Base-by-base conservation (phyloP, 2,888 invertebrate species). In the Lithophane ornitopus region DNA sequence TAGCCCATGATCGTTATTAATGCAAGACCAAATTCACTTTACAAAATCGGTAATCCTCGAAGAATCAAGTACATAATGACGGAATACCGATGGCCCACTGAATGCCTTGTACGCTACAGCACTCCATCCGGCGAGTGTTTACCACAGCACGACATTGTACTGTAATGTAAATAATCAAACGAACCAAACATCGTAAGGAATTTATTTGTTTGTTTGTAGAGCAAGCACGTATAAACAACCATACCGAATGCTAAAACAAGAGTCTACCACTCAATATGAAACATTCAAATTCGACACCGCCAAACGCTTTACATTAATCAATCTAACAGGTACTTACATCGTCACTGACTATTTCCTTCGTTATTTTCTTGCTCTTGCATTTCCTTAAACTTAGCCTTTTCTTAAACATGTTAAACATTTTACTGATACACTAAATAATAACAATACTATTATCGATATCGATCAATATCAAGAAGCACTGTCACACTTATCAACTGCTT, bases 181-280 rank as follows among this genome's bases (percentile, higher is more conserved):
- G 85, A 84, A 88, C 88, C 89, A 88, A 90, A 92, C 91, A 91
- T 89, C 87, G 87, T 88, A 91, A 91, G 92, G 94, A 92, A 95
- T 95, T 93, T 93, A 94, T 95, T 94, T 93, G 94, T 94, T 94
- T 95, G 92, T 94, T 94, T 93, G 85, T 86, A 89, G 83, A 88
- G 87, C 89, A 91, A 89, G 76, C 78, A 87, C 78, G 84, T 84
- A 78, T 80, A 87, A 84, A 88, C 88, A 89, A 89, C 83, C 85
- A 85, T 85, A 84, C 62, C 74, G 63, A 76, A 70, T 66, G 46
- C 58, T 90, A 89, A 89, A 89, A 85, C 85, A 83, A 86, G 80
- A 82, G 84, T 78, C 73, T 81, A 66, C 19, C 85, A 88, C 78
- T 86, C 80, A 74, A 76, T 82, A 80, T 82, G 78, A 85, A 78